Evolutionary conservation across 2,113 vertebrate species (phyloP), one percentile per base, ranked within the genome.

Genomic region (Diglossa brunneiventris): DNA sequence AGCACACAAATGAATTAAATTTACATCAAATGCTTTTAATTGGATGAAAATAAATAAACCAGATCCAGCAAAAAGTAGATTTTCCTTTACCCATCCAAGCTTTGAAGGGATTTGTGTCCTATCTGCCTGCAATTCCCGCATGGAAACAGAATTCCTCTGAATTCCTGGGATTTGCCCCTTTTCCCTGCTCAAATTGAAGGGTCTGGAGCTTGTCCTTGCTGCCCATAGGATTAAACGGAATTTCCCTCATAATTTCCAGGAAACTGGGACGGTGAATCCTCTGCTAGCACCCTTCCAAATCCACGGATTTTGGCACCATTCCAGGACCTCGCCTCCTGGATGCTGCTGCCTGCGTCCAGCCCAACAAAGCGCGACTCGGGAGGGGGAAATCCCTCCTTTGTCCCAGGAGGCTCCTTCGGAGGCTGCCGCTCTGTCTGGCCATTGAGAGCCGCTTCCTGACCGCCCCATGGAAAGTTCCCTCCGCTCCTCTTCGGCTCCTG

Each of bases 401-500:
- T 42, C 92, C 94, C 77, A 5, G 5, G 94, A 89, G 92, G 85
- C 30, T 91, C 89, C 74, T 95, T 72, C 11, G 6, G 86, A 80
- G 73, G 42, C 89, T 95, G 79, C 75, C 64, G 15, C 24, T 67
- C 79, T 41, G 76, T 93, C 91, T 94, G 92, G 14, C 63, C 86
- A 68, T 81, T 77, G 79, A 96, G 91, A 93, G 83, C 58, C 67
- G 11, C 50, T 96, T 96, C 96, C 95, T 89, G 95, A 68, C 15
- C 37, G 6, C 56, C 87, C 77, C 73, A n/a, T 41, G 82, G 89
- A 68, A 95, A 55, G 22, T 55, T 94, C 75, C 91, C 92, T 90
- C 76, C 31, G 19, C 90, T 90, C 62, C 81, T 2, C 52, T 63
- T 49, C 2, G 1, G 11, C 78, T 91, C 74, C 3, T 66, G 46